These are phyloP conservation scores for Melikaiella ostensackeni DNA, from an alignment of 2,888 invertebrate genomes.

Conservation along the genomic window DNA sequence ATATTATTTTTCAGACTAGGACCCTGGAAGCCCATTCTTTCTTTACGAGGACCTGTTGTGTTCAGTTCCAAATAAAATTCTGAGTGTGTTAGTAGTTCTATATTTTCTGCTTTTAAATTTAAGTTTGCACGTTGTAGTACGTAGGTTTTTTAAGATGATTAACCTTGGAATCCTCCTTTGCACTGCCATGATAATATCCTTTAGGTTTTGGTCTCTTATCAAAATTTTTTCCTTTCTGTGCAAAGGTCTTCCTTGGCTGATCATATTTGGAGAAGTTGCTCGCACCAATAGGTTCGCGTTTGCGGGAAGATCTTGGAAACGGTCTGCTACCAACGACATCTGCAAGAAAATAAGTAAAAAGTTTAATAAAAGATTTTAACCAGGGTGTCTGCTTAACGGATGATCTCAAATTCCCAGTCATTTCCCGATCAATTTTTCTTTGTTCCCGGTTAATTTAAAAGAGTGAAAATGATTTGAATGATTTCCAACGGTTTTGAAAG, in stretches of 20 bases:
- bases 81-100: too few species aligned
- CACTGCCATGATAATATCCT: constrained; percentile 81
- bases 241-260: constrained; percentile 84
- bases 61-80: too few species aligned
- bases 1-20: neutral
- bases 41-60: neutral
- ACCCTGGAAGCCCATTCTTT: neutral
- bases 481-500: too few species aligned
- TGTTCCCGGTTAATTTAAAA: too few species aligned
- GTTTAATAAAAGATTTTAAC: neutral
- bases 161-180: constrained; percentile 85
- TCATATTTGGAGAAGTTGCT: constrained; percentile 81
- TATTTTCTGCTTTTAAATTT: constrained; percentile 13
- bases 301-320: constrained; percentile 79
- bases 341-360: constrained; percentile 50
- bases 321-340: constrained; percentile 69
- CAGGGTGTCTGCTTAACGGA: too few species aligned
- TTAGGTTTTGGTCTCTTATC: constrained; percentile 86
- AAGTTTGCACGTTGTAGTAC: neutral
- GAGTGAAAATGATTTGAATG: too few species aligned
- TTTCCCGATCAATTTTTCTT: too few species aligned
- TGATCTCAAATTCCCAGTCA: too few species aligned
- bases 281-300: constrained; percentile 81
- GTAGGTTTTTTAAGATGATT: constrained; percentile 7
- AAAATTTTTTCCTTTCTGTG: constrained; percentile 83